These are phyloP conservation scores for Linepithema humile DNA, from an alignment of 1,140 invertebrate species.

Conservation along the genomic window DNA sequence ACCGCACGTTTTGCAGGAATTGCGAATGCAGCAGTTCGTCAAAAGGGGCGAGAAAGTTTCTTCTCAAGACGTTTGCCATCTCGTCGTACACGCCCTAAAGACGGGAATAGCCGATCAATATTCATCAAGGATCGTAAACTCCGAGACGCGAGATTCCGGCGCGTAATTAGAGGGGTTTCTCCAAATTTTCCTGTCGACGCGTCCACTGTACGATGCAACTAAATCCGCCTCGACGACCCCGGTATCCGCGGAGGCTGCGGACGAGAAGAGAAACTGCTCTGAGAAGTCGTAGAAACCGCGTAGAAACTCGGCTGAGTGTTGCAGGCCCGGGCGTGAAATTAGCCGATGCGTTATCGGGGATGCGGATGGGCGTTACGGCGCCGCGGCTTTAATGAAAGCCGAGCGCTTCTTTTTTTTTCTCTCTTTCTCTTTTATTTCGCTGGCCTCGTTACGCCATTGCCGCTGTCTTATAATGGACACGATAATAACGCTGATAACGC, in stretches of 20 bases:
- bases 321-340: constrained; percentile 70
- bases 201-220: background rate
- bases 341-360: constrained; percentile 64
- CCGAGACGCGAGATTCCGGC: constrained; percentile 15
- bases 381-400: constrained; percentile 64
- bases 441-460: constrained; percentile 18
- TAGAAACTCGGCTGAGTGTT: constrained; percentile 23
- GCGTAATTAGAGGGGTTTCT: constrained; percentile 47
- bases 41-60: background rate
- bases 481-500: constrained; percentile 25
- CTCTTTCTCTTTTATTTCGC: constrained; percentile 1
- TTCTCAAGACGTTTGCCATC: background rate
- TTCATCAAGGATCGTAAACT: constrained; percentile 56
- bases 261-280: constrained; percentile 12
- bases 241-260: background rate
- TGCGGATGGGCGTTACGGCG: constrained; percentile 24
- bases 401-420: background rate
- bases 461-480: constrained; percentile 18
- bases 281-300: constrained; percentile 52
- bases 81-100: background rate
- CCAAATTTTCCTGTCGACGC: constrained; percentile 52
- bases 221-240: background rate
- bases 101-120: constrained; percentile 45
- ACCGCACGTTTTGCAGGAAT: background rate
- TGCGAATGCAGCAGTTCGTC: background rate